Evolutionary conservation across 2,888 invertebrate species (phyloP).

Genomic region (Mythimna loreyi): DNA sequence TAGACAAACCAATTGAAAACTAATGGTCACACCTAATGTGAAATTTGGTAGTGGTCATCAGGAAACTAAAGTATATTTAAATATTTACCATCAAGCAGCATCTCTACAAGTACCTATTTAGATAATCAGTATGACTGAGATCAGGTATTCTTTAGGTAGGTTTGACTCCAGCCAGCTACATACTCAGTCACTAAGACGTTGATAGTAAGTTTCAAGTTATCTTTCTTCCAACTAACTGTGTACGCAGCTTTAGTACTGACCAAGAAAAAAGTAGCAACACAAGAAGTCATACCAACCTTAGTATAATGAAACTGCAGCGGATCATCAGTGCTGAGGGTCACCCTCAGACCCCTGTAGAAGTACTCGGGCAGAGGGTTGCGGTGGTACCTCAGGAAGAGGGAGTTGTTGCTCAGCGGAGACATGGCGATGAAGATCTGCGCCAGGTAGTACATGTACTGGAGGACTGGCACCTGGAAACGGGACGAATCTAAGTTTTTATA

Average conservation of each 20-base stretch:
- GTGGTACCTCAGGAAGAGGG: slow-evolving; percentile 99
- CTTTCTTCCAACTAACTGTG: no score
- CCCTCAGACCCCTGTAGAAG: slow-evolving; percentile 97
- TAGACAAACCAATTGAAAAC: neutral
- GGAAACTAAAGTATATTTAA: no score
- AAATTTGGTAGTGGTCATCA: neutral
- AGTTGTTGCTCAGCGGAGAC: slow-evolving; percentile 99
- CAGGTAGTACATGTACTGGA: slow-evolving; percentile 99
- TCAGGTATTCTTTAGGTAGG: no score
- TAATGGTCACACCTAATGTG: neutral
- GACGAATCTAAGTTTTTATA: neutral
- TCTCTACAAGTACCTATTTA: no score
- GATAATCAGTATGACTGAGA: no score
- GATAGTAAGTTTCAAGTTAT: no score
- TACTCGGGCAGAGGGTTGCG: slow-evolving; percentile 99
- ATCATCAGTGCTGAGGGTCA: slow-evolving; percentile 99
- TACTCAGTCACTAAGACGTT: no score
- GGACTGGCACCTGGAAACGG: slow-evolving; percentile 95
- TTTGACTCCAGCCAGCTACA: no score
- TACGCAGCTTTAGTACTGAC: no score
- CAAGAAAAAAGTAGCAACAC: neutral
- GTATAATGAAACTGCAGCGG: slow-evolving; percentile 99
- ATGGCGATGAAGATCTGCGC: slow-evolving; percentile 99
- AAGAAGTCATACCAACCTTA: slow-evolving; percentile 91
- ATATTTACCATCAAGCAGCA: no score